Percentiles rank a stretch among this genome's conserved stretches.
phyloP scores from a whole-genome alignment of 2,113 vertebrate species.

The Scytalopus superciliaris region DNA sequence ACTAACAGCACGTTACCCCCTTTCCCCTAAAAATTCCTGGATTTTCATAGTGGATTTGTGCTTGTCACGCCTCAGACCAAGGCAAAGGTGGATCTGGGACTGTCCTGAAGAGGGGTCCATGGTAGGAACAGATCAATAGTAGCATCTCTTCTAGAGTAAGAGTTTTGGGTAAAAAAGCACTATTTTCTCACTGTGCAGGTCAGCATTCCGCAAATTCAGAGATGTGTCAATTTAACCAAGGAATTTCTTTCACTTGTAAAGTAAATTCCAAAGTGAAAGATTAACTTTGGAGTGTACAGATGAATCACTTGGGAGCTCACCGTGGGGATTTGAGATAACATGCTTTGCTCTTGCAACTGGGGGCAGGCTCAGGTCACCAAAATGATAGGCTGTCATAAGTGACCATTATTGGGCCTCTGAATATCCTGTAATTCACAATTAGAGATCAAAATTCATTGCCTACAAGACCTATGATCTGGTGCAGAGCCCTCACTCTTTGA shows the following conservation, averaged over 20 bases:
- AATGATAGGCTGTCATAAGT: not conserved
- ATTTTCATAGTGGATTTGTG: not conserved
- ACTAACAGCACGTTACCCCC: not conserved
- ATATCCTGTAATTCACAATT: not conserved
- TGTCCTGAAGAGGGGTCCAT: not conserved
- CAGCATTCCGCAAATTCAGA: not conserved
- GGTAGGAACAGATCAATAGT: not conserved
- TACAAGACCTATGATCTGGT: not conserved
- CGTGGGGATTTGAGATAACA: not conserved
- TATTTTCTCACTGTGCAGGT: not conserved
- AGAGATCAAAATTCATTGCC: not conserved
- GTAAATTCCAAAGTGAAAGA: not conserved
- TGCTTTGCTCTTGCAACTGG: not conserved
- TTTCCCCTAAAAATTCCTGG: not conserved
- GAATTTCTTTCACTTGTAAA: not conserved
- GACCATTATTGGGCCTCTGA: not conserved
- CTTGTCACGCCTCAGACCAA: not conserved
- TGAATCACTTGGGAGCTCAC: not conserved
- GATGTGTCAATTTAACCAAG: not conserved
- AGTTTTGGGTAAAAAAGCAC: not conserved
- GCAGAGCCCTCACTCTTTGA: not conserved
- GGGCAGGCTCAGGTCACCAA: not conserved
- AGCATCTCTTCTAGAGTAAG: not conserved
- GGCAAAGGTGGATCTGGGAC: not conserved
- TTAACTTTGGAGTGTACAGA: not conserved